Evolutionary conservation across 1,140 invertebrate species (phyloP).

Genomic region (Trichoplusia ni): DNA sequence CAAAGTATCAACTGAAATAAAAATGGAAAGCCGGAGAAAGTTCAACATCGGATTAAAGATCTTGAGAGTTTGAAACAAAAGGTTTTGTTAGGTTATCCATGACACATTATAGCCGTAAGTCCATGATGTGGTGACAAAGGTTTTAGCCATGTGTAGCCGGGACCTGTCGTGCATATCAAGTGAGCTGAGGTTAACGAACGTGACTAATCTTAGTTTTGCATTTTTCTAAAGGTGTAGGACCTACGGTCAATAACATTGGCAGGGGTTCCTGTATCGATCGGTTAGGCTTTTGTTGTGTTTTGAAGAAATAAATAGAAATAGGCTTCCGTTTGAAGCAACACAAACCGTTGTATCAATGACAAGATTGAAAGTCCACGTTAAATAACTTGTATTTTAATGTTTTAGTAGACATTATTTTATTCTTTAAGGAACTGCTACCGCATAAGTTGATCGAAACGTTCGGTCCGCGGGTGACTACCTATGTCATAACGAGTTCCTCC

Average conservation of each 20-base stretch:
- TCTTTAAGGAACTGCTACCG: no score
- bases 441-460: no score
- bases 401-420: no score
- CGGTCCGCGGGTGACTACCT: no score
- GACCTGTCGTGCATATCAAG: constrained; percentile 42
- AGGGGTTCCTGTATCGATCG: not conserved
- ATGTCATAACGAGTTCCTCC: no score
- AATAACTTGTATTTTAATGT: no score
- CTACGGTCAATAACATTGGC: constrained; percentile 7
- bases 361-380: no score
- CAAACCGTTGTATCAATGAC: no score
- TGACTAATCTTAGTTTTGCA: constrained; percentile 42
- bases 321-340: no score
- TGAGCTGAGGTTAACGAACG: constrained; percentile 32
- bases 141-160: constrained; percentile 30
- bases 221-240: not conserved
- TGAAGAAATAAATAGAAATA: no score
- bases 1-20: not conserved
- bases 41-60: not conserved
- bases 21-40: not conserved
- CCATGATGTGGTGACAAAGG: constrained; percentile 55
- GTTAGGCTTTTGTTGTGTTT: not conserved
- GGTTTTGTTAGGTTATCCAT: constrained; percentile 45
- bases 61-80: not conserved
- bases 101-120: constrained; percentile 55